Conservation (phyloP, 1,140 invertebrate species). For the Anagrus nilaparvatae region DNA sequence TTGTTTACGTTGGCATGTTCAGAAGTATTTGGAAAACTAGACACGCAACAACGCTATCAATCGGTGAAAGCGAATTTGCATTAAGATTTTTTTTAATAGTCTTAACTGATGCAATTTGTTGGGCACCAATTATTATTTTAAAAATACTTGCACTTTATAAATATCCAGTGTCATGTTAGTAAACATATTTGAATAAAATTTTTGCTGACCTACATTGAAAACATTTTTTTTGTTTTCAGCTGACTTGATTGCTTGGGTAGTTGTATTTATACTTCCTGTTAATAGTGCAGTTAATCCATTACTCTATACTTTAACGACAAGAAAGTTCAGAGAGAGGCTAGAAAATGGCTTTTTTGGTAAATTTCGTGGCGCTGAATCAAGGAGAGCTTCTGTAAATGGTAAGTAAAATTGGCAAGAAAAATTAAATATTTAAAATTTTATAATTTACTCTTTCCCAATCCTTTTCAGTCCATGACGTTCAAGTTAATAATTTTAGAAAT, state of each 20-base stretch:
- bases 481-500: no score
- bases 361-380: conserved; percentile 13
- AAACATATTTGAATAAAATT: no score
- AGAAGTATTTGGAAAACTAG: conserved; percentile 53
- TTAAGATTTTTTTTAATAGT: conserved; percentile 68
- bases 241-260: conserved; percentile 62
- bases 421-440: no score
- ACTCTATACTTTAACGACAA: conserved; percentile 69
- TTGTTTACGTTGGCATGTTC: conserved; percentile 56
- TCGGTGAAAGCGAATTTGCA: conserved; percentile 57
- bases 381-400: no score
- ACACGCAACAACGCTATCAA: conserved; percentile 47
- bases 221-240: no score
- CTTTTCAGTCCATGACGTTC: no score
- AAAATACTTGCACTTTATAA: conserved; percentile 54
- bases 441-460: no score
- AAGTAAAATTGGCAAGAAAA: no score
- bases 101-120: conserved; percentile 61
- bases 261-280: conserved; percentile 66
- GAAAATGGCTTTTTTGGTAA: conserved; percentile 25
- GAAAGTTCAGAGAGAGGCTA: conserved; percentile 43
- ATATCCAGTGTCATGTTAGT: conserved; percentile 34
- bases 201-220: no score
- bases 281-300: conserved; percentile 72
- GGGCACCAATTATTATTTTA: conserved; percentile 61